phyloP scores from a whole-genome alignment of 2,888 invertebrate genomes.

The Xylota segnis region DNA sequence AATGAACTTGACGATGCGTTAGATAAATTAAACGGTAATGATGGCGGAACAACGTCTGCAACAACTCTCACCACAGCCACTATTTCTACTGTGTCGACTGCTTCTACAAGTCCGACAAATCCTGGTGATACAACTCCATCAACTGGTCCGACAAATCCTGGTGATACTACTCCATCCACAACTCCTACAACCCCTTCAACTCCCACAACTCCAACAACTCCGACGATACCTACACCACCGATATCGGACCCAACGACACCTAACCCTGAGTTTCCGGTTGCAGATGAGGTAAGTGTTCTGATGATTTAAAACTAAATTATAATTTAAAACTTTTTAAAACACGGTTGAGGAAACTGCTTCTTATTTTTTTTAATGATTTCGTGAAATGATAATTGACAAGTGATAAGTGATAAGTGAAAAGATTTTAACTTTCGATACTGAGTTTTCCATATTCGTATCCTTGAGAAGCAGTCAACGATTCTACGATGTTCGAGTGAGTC shows the following conservation, averaged over 20 bases:
- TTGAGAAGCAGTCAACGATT: no score
- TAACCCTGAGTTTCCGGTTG: constrained; percentile 80
- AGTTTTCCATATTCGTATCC: no score
- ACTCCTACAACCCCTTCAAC: constrained; percentile 2
- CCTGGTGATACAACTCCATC: background rate
- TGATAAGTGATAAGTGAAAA: no score
- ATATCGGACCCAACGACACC: constrained; percentile 50
- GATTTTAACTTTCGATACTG: no score
- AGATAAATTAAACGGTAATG: constrained; percentile 79
- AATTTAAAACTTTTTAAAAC: no score
- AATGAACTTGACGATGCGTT: constrained; percentile 81
- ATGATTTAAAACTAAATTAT: no score
- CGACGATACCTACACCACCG: background rate
- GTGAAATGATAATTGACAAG: no score
- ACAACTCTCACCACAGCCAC: constrained; percentile 8
- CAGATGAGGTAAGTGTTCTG: constrained; percentile 79
- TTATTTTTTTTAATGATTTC: no score
- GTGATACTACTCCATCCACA: constrained; percentile 26
- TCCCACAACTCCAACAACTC: constrained; percentile 1
- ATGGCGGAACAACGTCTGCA: constrained; percentile 44
- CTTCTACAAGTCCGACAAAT: background rate
- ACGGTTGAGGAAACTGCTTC: no score
- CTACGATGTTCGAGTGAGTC: no score
- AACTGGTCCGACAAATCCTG: background rate
- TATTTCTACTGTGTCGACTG: background rate